These are phyloP conservation scores for Conus canariensis DNA, from an alignment of 2,888 invertebrate genomes.

Conservation along the genomic window DNA sequence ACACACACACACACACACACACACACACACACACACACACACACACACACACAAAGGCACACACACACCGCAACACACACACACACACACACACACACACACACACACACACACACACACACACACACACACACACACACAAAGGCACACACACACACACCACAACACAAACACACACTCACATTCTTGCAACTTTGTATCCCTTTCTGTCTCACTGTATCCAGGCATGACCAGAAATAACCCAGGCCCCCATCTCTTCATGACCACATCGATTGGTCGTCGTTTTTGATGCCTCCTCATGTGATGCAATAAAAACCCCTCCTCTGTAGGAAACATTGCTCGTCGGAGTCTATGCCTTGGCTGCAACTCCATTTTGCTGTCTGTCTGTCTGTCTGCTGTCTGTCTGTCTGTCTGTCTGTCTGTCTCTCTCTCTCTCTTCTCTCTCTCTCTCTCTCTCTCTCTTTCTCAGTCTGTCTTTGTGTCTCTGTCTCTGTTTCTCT, in stretches of 20 bases:
- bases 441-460: neutral
- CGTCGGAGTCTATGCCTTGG: too few species aligned
- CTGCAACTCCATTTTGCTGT: neutral
- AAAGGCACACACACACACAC: neutral
- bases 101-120: neutral
- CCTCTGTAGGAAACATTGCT: too few species aligned
- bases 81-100: neutral
- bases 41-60: neutral
- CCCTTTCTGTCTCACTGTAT: conserved; percentile 7
- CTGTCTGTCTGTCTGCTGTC: neutral
- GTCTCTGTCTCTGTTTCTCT: neutral
- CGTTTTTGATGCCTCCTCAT: neutral
- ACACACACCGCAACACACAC: neutral
- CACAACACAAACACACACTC: too few species aligned
- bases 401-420: conserved; percentile 6
- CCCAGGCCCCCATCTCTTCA: neutral
- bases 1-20: neutral
- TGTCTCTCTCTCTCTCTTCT: conserved; percentile 11
- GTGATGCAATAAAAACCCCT: neutral
- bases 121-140: neutral
- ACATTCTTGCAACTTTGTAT: neutral
- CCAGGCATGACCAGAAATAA: neutral
- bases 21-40: neutral
- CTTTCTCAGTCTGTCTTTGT: neutral
- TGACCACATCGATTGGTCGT: neutral